These are phyloP conservation scores for Cotesia congregata DNA, from an alignment of 2,888 invertebrate genomes.

Conservation along the genomic window DNA sequence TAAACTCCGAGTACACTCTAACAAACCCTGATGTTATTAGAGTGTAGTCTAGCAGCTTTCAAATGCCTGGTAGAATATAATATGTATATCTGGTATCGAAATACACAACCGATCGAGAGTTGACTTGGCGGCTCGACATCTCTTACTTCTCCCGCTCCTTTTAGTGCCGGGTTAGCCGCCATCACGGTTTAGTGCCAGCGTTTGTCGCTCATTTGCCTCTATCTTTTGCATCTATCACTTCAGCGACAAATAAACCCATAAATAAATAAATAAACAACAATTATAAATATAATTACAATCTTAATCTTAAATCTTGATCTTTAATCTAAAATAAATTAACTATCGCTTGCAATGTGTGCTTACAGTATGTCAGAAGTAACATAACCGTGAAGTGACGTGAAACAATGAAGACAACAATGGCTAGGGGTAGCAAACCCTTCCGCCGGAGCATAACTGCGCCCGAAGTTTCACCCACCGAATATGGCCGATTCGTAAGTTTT, in stretches of 20 bases:
- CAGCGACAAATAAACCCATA: background rate
- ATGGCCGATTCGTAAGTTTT: conserved; percentile 48
- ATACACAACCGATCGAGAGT: conserved; percentile 6
- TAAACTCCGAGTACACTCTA: no score
- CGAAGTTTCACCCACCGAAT: conserved; percentile 45
- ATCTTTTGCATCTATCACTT: no score
- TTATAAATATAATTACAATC: background rate
- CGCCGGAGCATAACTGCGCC: conserved; percentile 52
- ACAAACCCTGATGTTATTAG: background rate
- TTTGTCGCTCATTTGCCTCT: conserved; percentile 20
- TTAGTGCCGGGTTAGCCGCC: conserved; percentile 52
- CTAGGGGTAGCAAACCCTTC: conserved; percentile 52
- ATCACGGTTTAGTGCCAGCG: conserved; percentile 44
- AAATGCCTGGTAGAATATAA: conserved; percentile 1
- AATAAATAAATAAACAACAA: background rate
- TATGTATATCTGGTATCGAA: background rate
- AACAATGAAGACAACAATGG: conserved; percentile 55
- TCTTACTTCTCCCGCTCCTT: conserved; percentile 27
- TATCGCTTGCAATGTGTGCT: background rate
- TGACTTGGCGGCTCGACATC: conserved; percentile 14
- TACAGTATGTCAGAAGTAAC: background rate
- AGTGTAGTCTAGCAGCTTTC: conserved; percentile 13
- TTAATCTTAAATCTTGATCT: background rate
- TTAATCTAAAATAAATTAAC: background rate
- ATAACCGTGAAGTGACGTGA: background rate